These are phyloP conservation scores for Cyrtodaria siliqua DNA, from an alignment of 2,888 invertebrate species.

Conservation along the genomic window DNA sequence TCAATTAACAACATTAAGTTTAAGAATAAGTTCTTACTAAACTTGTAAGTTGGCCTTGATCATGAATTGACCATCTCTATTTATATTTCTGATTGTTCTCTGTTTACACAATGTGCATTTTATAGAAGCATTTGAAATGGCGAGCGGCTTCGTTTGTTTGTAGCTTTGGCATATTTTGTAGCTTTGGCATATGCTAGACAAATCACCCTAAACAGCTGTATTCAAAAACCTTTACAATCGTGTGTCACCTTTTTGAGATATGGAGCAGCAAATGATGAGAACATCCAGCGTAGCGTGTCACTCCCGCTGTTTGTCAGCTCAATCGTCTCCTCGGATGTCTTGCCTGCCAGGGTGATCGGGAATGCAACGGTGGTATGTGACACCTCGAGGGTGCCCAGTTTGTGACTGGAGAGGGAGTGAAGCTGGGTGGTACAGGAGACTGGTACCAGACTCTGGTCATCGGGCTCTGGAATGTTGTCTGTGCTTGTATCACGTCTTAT, in stretches of 20 bases:
- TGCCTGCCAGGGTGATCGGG: conserved; percentile 58
- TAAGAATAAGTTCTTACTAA: too few relatives aligned
- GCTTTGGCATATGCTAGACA: too few relatives aligned
- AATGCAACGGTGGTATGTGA: conserved; percentile 61
- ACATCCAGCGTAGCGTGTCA: conserved; percentile 68
- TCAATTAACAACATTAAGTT: too few relatives aligned
- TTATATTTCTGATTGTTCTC: too few relatives aligned
- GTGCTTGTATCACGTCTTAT: conserved; percentile 19
- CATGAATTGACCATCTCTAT: too few relatives aligned
- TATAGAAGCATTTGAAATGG: too few relatives aligned
- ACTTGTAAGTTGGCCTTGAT: too few relatives aligned
- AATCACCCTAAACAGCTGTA: too few relatives aligned
- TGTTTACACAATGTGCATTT: too few relatives aligned
- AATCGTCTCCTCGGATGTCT: conserved; percentile 65
- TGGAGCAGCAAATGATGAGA: conserved; percentile 75
- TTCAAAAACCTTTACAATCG: too few relatives aligned
- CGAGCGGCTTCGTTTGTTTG: too few relatives aligned
- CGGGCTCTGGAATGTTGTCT: conserved; percentile 18
- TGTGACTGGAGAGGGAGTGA: conserved; percentile 29
- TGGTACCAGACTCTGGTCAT: conserved; percentile 50
- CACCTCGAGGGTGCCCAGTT: conserved; percentile 55
- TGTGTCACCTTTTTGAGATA: conserved; percentile 68
- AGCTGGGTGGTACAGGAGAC: conserved; percentile 23
- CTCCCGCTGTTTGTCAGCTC: conserved; percentile 69
- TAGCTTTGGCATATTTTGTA: too few relatives aligned